These are phyloP conservation scores for Chascanopsetta lugubris DNA, from an alignment of 2,113 vertebrate species.

Conservation along the genomic window DNA sequence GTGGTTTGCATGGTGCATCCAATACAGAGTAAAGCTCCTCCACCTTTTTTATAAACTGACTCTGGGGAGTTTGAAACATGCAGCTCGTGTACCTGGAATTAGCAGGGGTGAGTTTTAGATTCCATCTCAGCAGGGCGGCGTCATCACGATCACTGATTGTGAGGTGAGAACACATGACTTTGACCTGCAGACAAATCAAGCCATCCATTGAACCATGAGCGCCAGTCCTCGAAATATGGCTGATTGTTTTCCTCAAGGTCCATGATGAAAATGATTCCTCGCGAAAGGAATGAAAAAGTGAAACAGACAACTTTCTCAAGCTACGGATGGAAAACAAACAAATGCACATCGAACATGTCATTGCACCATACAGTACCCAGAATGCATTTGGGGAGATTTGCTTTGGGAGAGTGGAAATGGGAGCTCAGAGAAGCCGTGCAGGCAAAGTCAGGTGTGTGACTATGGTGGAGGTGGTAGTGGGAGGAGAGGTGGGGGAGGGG, in stretches of 20 bases:
- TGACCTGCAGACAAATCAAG: too few relatives aligned
- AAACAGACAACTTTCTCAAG: too few relatives aligned
- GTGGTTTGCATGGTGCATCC: conserved; percentile 25
- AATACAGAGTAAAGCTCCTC: conserved; percentile 2
- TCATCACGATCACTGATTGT: neutral
- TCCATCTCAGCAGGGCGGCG: neutral
- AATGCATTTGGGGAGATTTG: neutral
- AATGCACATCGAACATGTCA: too few relatives aligned
- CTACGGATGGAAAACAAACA: too few relatives aligned
- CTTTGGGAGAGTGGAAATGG: neutral
- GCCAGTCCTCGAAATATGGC: too few relatives aligned
- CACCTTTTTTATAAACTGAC: neutral
- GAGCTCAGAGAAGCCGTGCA: neutral
- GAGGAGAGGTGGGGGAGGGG: conserved; percentile 35
- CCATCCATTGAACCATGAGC: too few relatives aligned
- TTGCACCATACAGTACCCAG: too few relatives aligned
- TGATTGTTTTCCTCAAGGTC: too few relatives aligned
- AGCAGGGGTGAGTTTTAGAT: neutral
- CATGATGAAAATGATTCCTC: too few relatives aligned
- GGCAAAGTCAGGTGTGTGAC: conserved; percentile 44
- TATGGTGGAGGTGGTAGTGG: neutral
- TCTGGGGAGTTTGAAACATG: neutral
- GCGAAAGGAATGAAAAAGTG: too few relatives aligned
- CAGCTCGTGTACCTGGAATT: neutral
- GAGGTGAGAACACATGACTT: neutral